Base-by-base conservation (phyloP, 2,113 vertebrate genomes). In the Bufo gargarizans region DNA sequence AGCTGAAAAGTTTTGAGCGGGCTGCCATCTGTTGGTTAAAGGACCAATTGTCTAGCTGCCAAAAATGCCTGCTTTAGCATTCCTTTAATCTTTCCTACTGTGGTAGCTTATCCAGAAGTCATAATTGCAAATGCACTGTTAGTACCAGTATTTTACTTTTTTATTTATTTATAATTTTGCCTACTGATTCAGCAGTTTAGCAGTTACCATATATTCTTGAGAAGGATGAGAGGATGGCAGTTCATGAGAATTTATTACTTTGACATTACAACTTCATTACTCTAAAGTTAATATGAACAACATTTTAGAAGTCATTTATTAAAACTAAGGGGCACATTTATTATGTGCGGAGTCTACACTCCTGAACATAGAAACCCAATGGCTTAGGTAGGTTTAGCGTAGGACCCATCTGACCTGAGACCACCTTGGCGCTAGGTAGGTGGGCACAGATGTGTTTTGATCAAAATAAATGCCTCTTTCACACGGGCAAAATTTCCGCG, bases 1-100 rank as follows among this genome's bases (percentile, higher is more conserved):
- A 65, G 2, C 50, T 50, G 10, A 14, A 83, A 49, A 49, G 61
- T 65, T 83, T 80, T 67, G 61, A 83, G 61, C 53, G 81, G 43
- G 14, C 81, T 83, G 61, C 82, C 82, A 84, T 84, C 82, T 84
- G 50, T 69, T 84, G 82, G 82, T 47, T 71, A 33, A 84, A 63
- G 55, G 49, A 71, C 8, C 47, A 71, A 65, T 20, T 82, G 80
- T 82, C 58, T 65, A 20, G n/a, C 77, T 58, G 49, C 50, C 77
- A 79, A 79, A 79, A n/a, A 79, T 22, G 20, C 20, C 53, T 7
- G 53, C 53, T 53, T 80, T 43, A 3, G 22, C 50, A 56, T 80
- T 33, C 55, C 9, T 33, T 80, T 80, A 80, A 80, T 58, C 77
- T 59, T 80, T 58, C 11, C 22, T 80, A 80, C 55, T 80, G 22